These are phyloP conservation scores for Sula dactylatra DNA, from an alignment of 2,113 vertebrate species.

Conservation along the genomic window DNA sequence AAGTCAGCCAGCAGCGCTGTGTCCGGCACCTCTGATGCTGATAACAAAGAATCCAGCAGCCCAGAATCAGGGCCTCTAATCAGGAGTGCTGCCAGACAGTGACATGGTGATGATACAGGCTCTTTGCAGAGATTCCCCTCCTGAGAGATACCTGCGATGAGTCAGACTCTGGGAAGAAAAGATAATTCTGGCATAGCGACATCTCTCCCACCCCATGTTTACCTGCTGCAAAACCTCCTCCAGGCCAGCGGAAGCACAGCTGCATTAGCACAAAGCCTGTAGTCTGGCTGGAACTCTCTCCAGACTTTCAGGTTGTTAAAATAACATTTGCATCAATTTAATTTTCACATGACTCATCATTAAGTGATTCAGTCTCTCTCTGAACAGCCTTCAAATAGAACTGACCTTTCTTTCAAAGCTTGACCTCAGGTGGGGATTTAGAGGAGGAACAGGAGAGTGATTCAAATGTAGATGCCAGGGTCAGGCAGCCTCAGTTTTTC, in stretches of 20 bases:
- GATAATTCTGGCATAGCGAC: neutral
- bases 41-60: neutral
- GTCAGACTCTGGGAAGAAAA: neutral
- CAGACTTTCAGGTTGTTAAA: constrained; percentile 22
- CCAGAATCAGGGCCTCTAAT: neutral
- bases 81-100: neutral
- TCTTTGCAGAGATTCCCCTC: neutral
- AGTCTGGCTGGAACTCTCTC: neutral
- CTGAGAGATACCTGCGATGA: neutral
- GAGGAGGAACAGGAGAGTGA: neutral
- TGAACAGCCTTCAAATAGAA: constrained; percentile 31
- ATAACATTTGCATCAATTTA: constrained; percentile 52
- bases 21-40: neutral
- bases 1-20: neutral
- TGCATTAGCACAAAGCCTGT: neutral
- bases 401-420: constrained; percentile 60
- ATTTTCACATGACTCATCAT: constrained; percentile 54
- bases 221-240: neutral
- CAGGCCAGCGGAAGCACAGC: neutral
- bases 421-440: constrained; percentile 56
- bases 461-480: constrained; percentile 6
- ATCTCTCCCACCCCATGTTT: neutral
- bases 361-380: constrained; percentile 50
- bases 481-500: neutral
- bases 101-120: neutral